Conservation (phyloP, 1,140 invertebrate species). For the Yoshiicerus persimilis region DNA sequence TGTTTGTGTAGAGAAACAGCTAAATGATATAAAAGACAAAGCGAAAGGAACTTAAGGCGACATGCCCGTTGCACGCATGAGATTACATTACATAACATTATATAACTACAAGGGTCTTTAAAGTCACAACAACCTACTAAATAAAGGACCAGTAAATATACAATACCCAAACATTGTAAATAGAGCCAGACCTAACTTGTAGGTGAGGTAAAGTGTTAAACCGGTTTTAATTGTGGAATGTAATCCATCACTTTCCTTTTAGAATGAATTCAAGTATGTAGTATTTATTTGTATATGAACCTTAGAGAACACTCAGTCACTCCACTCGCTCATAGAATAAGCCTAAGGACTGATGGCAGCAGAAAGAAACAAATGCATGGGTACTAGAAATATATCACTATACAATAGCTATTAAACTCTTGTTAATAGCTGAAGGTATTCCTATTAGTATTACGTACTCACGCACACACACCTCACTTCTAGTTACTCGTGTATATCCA, state of each 20-base stretch:
- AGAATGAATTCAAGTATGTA: neutral
- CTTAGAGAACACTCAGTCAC: neutral
- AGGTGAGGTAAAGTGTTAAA: neutral
- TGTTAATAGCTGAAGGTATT: neutral
- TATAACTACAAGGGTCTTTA: neutral
- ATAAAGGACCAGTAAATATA: neutral
- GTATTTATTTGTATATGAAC: neutral
- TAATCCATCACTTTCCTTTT: constrained; percentile 7
- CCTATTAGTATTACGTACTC: neutral
- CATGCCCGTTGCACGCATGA: neutral
- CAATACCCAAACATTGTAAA: neutral
- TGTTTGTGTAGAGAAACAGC: neutral
- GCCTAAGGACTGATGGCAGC: neutral
- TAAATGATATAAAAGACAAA: neutral
- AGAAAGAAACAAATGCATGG: neutral
- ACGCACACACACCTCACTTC: neutral
- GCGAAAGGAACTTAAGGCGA: neutral
- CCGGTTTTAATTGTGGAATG: constrained; percentile 16
- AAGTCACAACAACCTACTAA: neutral
- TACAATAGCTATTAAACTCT: neutral
- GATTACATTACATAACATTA: neutral
- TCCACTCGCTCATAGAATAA: neutral
- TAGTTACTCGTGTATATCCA: neutral
- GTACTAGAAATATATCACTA: neutral
- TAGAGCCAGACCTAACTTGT: neutral